These are phyloP conservation scores for Oostethus manadensis DNA, from an alignment of 2,113 vertebrate species.

Conservation along the genomic window DNA sequence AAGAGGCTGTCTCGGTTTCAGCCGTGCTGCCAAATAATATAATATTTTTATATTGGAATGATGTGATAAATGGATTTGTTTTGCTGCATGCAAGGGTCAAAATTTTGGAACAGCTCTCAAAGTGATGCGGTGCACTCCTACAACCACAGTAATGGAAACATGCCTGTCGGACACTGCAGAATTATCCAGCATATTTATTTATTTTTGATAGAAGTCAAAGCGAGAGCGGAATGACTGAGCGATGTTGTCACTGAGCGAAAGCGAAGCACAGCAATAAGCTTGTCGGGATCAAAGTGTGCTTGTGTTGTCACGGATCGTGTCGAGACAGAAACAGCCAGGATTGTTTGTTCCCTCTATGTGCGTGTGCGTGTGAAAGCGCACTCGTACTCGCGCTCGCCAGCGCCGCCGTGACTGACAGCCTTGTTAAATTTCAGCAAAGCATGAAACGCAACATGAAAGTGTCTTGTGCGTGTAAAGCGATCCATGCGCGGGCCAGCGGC, in stretches of 20 bases:
- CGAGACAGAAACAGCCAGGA: slow-evolving; percentile 48
- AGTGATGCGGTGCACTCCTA: too few species aligned
- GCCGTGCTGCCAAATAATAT: too few species aligned
- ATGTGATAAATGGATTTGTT: too few species aligned
- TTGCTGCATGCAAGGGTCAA: neutral
- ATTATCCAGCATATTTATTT: neutral
- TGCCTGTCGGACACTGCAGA: too few species aligned
- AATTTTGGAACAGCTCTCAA: neutral
- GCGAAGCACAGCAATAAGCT: slow-evolving; percentile 40
- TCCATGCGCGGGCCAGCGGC: slow-evolving; percentile 56
- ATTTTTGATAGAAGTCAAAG: neutral
- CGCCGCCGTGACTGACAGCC: slow-evolving; percentile 66
- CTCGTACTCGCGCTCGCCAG: slow-evolving; percentile 47
- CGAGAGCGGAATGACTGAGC: neutral
- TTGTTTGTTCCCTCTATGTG: slow-evolving; percentile 15
- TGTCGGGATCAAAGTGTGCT: slow-evolving; percentile 55
- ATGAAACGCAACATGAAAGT: slow-evolving; percentile 66
- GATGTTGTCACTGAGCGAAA: slow-evolving; percentile 21
- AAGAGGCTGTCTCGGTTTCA: slow-evolving; percentile 3
- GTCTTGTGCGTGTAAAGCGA: slow-evolving; percentile 52
- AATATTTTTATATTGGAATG: too few species aligned
- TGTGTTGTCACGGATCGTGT: slow-evolving; percentile 48
- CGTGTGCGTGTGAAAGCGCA: slow-evolving; percentile 3
- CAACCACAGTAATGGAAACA: too few species aligned
- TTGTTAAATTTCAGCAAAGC: slow-evolving; percentile 70